These are phyloP conservation scores for Porites cylindrica DNA, from an alignment of 92 coral and sea anemone genomes.

Conservation along the genomic window DNA sequence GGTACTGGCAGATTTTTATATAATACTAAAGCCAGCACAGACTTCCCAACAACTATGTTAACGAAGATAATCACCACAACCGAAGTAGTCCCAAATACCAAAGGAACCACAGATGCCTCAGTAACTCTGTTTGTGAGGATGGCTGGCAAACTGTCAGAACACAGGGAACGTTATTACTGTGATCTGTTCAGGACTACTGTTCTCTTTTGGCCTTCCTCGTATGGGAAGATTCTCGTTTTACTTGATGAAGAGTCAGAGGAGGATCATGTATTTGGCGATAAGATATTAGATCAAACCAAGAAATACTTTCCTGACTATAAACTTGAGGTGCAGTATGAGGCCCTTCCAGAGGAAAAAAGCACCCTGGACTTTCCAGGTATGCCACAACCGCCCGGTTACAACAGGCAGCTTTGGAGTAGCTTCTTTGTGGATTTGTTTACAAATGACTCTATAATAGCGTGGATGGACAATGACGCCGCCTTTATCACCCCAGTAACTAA, in stretches of 20 bases:
- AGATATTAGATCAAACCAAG: background rate
- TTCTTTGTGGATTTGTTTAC: constrained; percentile 50
- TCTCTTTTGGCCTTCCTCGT: constrained; percentile 52
- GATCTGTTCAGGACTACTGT: constrained; percentile 38
- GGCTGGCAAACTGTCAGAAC: constrained; percentile 34
- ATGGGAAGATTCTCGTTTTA: constrained; percentile 54
- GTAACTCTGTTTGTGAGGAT: constrained; percentile 42
- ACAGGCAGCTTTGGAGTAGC: constrained; percentile 26
- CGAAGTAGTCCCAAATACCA: too few species aligned
- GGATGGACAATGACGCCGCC: constrained; percentile 60
- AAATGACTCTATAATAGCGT: constrained; percentile 43
- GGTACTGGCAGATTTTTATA: too few species aligned
- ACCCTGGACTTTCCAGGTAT: constrained; percentile 14
- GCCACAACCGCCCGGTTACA: constrained; percentile 11
- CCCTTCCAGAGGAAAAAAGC: constrained; percentile 24
- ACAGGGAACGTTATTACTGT: constrained; percentile 37
- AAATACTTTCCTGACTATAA: constrained; percentile 27
- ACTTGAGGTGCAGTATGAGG: constrained; percentile 43
- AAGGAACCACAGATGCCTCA: background rate
- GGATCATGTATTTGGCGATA: constrained; percentile 15
- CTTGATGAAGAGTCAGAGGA: constrained; percentile 43
- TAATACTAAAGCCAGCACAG: too few species aligned
- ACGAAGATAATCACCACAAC: too few species aligned
- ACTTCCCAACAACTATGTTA: too few species aligned
- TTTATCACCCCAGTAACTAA: background rate